Percentiles rank a stretch among this genome's conserved stretches.
Conservation (phyloP, 2,113 vertebrate species). For the Aphelocoma coerulescens region DNA sequence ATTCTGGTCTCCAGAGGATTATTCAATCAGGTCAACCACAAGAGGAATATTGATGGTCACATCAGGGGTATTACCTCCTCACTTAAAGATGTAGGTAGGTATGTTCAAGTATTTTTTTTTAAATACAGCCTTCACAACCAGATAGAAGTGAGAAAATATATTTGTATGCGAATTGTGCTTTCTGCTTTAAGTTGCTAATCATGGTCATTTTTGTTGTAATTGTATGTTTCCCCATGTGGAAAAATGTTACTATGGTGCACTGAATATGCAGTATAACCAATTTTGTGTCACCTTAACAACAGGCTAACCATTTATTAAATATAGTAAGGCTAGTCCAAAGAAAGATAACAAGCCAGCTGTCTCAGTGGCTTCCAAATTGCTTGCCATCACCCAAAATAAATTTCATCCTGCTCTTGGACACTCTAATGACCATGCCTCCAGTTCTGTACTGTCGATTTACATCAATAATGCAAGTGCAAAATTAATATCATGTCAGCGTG, state of each 20-base stretch:
- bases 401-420: not conserved
- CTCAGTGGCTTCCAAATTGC: constrained; percentile 17
- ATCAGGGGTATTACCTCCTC: not conserved
- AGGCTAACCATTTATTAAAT: constrained; percentile 37
- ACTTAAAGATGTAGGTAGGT: not conserved
- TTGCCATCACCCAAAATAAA: not conserved
- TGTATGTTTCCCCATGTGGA: constrained; percentile 23
- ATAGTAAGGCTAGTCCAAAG: constrained; percentile 23
- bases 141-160: not conserved
- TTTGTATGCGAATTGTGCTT: not conserved
- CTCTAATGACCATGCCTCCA: not conserved
- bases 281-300: not conserved
- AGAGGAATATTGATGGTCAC: not conserved
- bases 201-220: constrained; percentile 11
- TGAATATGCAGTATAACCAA: not conserved
- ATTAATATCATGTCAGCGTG: not conserved
- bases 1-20: not conserved
- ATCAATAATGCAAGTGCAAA: not conserved
- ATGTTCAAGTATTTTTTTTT: not conserved
- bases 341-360: constrained; percentile 21
- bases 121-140: not conserved
- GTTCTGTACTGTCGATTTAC: not conserved
- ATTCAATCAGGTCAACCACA: not conserved
- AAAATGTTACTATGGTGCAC: not conserved
- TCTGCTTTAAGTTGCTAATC: constrained; percentile 4